Conservation (phyloP, 2,113 vertebrate genomes). For the Cyphomyrus discorhynchus region DNA sequence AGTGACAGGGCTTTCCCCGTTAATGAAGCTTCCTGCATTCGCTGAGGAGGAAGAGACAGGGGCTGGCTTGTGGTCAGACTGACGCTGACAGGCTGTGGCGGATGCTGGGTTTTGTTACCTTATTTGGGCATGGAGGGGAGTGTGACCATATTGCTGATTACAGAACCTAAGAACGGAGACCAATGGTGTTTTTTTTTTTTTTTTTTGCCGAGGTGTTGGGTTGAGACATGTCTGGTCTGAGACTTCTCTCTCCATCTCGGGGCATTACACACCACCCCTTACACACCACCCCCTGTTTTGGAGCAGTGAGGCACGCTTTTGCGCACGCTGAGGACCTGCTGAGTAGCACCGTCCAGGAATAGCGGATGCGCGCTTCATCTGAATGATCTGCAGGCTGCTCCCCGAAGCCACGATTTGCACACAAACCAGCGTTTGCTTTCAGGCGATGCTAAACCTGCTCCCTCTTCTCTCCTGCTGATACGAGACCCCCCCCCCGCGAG, state of each 20-base stretch:
- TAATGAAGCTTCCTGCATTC: not conserved
- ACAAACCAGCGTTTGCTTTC: not conserved
- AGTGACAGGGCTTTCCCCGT: constrained; percentile 2
- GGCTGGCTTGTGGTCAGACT: constrained; percentile 12
- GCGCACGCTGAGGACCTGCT: not conserved
- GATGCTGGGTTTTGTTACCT: not conserved
- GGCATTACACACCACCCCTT: not conserved
- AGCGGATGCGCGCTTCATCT: not conserved
- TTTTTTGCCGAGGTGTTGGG: not conserved
- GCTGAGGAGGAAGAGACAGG: not conserved
- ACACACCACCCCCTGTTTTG: not conserved
- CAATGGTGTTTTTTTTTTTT: not conserved
- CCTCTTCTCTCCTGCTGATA: not conserved
- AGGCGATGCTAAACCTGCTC: not conserved
- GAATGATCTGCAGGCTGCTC: not conserved
- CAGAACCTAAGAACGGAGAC: not conserved
- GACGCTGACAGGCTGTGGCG: not conserved
- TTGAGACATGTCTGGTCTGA: not conserved
- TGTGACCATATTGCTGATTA: not conserved
- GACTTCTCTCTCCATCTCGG: not conserved
- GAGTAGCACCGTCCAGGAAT: not conserved
- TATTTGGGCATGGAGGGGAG: constrained; percentile 19
- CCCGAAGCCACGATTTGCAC: not conserved
- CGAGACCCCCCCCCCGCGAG: not conserved
- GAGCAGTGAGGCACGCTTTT: not conserved